These are phyloP conservation scores for Poecile montanus DNA, from an alignment of 2,797 vertebrate species.

Conservation along the genomic window DNA sequence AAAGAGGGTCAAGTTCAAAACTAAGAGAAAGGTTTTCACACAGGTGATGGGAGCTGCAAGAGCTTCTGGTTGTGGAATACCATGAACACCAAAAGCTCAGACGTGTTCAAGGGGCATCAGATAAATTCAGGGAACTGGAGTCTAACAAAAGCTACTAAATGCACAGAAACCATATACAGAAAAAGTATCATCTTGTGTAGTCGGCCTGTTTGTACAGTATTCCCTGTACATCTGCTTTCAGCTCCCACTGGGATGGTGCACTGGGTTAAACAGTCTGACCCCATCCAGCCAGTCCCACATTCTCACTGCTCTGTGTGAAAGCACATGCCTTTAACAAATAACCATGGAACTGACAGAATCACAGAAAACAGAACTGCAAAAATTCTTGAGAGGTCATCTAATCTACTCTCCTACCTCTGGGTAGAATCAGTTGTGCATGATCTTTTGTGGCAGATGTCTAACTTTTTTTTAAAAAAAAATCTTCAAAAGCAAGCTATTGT, in stretches of 20 bases:
- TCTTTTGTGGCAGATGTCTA: conserved; percentile 32
- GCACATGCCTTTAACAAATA: neutral
- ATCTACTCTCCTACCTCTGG: conserved; percentile 23
- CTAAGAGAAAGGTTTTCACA: neutral
- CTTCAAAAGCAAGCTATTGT: conserved; percentile 40
- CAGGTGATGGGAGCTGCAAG: neutral
- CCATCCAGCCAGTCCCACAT: neutral
- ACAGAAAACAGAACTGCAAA: neutral
- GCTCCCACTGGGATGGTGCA: neutral
- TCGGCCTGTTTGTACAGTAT: neutral
- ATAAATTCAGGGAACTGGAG: neutral
- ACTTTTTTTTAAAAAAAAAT: conserved; percentile 14
- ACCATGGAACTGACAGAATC: neutral
- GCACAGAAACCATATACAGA: neutral
- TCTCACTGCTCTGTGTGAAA: neutral
- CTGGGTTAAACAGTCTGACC: conserved; percentile 32
- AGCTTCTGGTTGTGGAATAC: neutral
- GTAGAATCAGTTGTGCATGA: conserved; percentile 1
- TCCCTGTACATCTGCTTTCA: neutral
- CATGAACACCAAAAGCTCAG: neutral
- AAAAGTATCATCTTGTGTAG: neutral
- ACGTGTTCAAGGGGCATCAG: neutral
- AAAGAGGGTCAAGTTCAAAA: neutral
- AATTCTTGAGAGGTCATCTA: conserved; percentile 44
- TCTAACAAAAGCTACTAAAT: neutral